Evolutionary conservation across 1,140 invertebrate species (phyloP), one percentile per base, ranked within the genome.

Genomic region (Formica selysi): DNA sequence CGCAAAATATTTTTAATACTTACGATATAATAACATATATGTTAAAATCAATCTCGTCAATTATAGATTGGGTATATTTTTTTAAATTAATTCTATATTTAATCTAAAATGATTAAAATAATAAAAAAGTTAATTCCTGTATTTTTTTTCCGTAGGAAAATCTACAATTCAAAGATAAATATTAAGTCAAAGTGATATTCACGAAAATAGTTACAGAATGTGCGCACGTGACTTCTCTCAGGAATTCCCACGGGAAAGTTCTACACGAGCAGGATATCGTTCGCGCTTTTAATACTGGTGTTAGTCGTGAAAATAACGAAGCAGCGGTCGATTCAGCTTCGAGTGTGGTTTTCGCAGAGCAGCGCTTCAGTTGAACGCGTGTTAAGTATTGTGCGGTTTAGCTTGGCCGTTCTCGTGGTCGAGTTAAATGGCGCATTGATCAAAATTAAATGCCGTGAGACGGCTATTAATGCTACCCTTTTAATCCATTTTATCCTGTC

Each of bases 401-500:
- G 36, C 36, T 71, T 73, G 26, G 16, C 41, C 36, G 11, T 62
- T 81, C 2, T 32, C 22, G 29, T 26, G 57, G 26, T 59, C 19
- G 38, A 83, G 73, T 83, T 83, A 62, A 83, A 61, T 26, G 38
- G 41, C 5, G 26, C 68, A 83, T 74, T 73, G 68, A 73, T 83
- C 48, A 70, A 73, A 83, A 83, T 54, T 44, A 73, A 73, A 73
- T 73, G 29, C 54, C 19, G 26, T 41, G 62, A 41, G 54, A 73
- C 16, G 3, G 32, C 68, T 83, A 48, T 74, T 73, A 83, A 83
- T 83, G 54, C 19, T 81, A 71, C 19, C 26, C 19, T 81, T 73
- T 83, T 73, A 73, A 83, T 36, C 38, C 13, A n/a, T 73, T 83
- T 73, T 22, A 73, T 36, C 38, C 16, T 38, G 54, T 22, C 38